Conservation (phyloP, 2,113 vertebrate genomes). For the Poecile atricapillus region DNA sequence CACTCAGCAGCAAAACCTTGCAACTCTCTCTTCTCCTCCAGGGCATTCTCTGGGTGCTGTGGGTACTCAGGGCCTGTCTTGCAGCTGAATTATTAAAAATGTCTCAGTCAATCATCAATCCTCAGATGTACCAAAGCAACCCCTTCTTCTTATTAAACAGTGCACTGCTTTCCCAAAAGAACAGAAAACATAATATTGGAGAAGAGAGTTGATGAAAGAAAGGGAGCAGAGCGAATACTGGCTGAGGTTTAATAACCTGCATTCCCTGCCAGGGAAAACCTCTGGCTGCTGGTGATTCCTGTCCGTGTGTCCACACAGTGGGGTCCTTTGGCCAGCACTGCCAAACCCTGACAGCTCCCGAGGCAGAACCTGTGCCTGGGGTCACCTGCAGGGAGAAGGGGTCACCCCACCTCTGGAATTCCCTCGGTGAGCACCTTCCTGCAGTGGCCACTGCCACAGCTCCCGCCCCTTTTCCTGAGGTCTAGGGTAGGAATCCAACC, state of each 20-base stretch:
- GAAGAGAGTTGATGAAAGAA: conserved; percentile 1
- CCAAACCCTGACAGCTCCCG: accelerated
- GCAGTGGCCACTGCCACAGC: accelerated
- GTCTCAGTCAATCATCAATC: conserved; percentile 21
- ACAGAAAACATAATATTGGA: conserved; percentile 33
- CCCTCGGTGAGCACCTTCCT: accelerated
- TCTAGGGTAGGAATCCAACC: accelerated
- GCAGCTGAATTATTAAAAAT: conserved; percentile 40
- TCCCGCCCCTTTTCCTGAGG: neutral
- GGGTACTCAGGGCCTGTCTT: neutral
- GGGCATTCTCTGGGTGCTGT: neutral
- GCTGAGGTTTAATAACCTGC: neutral
- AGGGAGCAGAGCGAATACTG: neutral
- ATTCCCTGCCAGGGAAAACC: neutral
- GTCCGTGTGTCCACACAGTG: accelerated
- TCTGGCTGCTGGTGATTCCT: accelerated
- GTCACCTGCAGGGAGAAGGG: neutral
- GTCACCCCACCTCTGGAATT: accelerated
- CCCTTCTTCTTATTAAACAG: conserved; percentile 33
- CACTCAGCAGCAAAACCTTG: neutral
- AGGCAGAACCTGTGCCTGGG: accelerated
- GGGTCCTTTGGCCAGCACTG: neutral
- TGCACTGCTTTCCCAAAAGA: neutral
- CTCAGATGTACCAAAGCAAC: neutral
- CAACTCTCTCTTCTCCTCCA: neutral